Conservation (phyloP, 2,888 invertebrate genomes). For the Polymixis lichenea region DNA sequence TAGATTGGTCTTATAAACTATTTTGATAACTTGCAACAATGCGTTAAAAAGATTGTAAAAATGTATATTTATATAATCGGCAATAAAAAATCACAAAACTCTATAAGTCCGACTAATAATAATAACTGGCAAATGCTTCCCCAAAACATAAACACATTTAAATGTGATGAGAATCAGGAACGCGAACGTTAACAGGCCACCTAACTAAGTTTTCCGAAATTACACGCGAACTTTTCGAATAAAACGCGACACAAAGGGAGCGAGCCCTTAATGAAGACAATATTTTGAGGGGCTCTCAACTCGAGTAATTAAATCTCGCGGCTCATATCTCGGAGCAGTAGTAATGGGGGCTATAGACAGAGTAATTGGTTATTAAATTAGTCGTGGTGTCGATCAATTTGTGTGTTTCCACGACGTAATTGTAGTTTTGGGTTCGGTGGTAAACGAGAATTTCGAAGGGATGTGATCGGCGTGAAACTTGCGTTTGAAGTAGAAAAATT, state of each 20-base stretch:
- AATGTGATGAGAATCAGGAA: constrained; percentile 74
- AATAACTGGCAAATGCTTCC: constrained; percentile 34
- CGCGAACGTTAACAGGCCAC: constrained; percentile 81
- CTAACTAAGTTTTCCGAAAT: constrained; percentile 84
- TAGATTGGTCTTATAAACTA: not conserved
- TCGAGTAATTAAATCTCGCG: constrained; percentile 85
- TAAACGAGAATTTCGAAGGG: constrained; percentile 13
- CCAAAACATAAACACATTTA: constrained; percentile 58
- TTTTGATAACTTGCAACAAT: not conserved
- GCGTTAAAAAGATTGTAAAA: not conserved
- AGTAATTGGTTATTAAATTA: constrained; percentile 78
- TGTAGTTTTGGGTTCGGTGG: constrained; percentile 55
- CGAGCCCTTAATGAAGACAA: constrained; percentile 86
- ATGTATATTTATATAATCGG: too few relatives aligned
- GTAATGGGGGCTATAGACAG: constrained; percentile 68
- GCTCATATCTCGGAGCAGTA: constrained; percentile 73
- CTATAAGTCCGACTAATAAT: not conserved
- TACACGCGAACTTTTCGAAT: constrained; percentile 88
- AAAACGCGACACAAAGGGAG: constrained; percentile 86
- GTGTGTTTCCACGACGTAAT: constrained; percentile 59
- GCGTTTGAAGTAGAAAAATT: not conserved
- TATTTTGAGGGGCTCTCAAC: constrained; percentile 83
- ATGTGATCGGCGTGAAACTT: not conserved
- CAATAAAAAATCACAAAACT: not conserved
- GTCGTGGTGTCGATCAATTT: constrained; percentile 78